Percentiles rank a stretch among this genome's conserved stretches.
These are phyloP conservation scores for Drosophila elegans DNA, from an alignment of 1,140 invertebrate genomes.

Conservation along the genomic window DNA sequence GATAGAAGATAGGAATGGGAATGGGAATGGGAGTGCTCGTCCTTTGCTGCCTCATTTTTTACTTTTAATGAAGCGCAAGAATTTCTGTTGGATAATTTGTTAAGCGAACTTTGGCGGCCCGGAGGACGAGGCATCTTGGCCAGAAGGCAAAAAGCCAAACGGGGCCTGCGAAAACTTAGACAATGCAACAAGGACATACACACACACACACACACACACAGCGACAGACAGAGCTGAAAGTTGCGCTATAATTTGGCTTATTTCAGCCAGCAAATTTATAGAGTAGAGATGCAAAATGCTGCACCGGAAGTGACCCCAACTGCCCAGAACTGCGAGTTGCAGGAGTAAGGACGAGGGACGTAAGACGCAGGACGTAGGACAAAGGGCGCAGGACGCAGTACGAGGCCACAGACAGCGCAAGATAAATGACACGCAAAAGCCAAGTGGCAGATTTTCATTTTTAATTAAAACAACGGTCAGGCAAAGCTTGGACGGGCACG, in stretches of 20 bases:
- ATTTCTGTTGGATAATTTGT: slow-evolving; percentile 84
- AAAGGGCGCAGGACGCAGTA: background rate
- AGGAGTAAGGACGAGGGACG: background rate
- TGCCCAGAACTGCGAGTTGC: background rate
- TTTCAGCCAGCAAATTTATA: slow-evolving; percentile 74
- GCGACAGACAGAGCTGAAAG: slow-evolving; percentile 42
- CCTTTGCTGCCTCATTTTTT: slow-evolving; percentile 75
- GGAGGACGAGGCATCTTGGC: slow-evolving; percentile 43
- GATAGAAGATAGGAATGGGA: slow-evolving; percentile 1
- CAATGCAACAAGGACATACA: slow-evolving; percentile 65
- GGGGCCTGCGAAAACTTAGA: slow-evolving; percentile 66
- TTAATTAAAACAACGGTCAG: slow-evolving; percentile 80
- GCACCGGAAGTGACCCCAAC: slow-evolving; percentile 64
- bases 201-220: slow-evolving; percentile 15
- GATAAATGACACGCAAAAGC: slow-evolving; percentile 77
- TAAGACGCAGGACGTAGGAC: too few species aligned
- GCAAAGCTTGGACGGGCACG: slow-evolving; percentile 29
- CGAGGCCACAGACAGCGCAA: slow-evolving; percentile 47
- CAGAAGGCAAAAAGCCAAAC: slow-evolving; percentile 75
- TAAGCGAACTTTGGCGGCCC: slow-evolving; percentile 63
- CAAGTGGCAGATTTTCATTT: slow-evolving; percentile 84
- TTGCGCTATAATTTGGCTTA: slow-evolving; percentile 81
- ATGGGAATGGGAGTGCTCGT: slow-evolving; percentile 21
- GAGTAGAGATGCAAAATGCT: slow-evolving; percentile 75
- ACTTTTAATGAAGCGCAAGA: slow-evolving; percentile 84